phyloP scores from a whole-genome alignment of 2,888 invertebrate species.

The Heliconius erato region DNA sequence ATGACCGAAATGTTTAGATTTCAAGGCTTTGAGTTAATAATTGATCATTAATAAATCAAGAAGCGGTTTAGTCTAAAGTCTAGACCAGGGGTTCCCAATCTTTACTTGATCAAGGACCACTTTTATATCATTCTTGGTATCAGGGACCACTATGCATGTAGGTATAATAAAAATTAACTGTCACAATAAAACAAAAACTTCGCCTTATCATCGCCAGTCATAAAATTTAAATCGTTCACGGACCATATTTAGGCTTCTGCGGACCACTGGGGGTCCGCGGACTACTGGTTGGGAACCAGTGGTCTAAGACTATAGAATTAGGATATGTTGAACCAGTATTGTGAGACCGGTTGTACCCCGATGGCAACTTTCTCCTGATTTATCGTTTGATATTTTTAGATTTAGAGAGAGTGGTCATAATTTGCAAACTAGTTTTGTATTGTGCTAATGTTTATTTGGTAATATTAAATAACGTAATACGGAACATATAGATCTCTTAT shows the following conservation, averaged over 20 bases:
- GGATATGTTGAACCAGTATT: background rate
- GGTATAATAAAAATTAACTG: too few species aligned
- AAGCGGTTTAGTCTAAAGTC: background rate
- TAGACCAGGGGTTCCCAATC: too few species aligned
- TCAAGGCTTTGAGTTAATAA: slow-evolving; percentile 13
- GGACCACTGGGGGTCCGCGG: too few species aligned
- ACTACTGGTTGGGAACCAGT: too few species aligned
- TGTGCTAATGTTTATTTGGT: background rate
- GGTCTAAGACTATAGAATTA: background rate
- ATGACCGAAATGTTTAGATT: background rate
- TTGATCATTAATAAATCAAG: slow-evolving; percentile 7
- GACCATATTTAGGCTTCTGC: too few species aligned
- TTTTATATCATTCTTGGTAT: too few species aligned
- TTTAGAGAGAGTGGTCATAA: slow-evolving; percentile 25
- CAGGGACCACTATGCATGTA: too few species aligned
- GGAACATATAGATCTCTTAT: background rate
- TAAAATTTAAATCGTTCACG: too few species aligned
- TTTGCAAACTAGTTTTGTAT: background rate
- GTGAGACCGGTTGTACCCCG: slow-evolving; percentile 19
- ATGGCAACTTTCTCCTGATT: slow-evolving; percentile 30
- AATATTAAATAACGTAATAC: background rate
- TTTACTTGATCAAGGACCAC: too few species aligned
- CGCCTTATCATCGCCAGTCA: too few species aligned
- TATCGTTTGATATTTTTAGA: slow-evolving; percentile 31
- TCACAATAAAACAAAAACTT: too few species aligned